phyloP scores from a whole-genome alignment of 1,140 invertebrate species.

The Drosophila fuyamai region DNA sequence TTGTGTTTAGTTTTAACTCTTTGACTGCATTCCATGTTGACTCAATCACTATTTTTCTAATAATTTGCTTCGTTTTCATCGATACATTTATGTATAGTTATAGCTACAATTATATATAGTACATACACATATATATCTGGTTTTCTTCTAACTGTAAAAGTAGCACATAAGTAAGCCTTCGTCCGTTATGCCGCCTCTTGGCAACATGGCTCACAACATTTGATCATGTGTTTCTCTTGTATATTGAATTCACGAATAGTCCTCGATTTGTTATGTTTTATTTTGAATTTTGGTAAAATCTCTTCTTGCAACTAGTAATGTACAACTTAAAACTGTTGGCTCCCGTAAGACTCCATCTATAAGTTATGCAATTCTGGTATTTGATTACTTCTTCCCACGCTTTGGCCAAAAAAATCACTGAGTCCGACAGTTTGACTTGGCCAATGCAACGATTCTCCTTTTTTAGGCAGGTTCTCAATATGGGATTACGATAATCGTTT shows the following conservation, averaged over 20 bases:
- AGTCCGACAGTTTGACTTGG: conserved; percentile 1
- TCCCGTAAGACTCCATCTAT: conserved; percentile 23
- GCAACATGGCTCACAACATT: conserved; percentile 49
- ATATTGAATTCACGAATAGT: conserved; percentile 56
- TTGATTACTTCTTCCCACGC: conserved; percentile 5
- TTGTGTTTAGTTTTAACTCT: conserved; percentile 29
- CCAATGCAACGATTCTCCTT: conserved; percentile 22
- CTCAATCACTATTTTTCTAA: conserved; percentile 41
- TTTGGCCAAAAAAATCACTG: conserved; percentile 10
- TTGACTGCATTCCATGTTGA: conserved; percentile 17
- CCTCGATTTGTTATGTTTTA: conserved; percentile 70
- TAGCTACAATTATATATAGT: conserved; percentile 46
- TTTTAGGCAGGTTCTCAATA: not conserved
- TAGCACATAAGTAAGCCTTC: conserved; percentile 42
- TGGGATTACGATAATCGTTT: conserved; percentile 45
- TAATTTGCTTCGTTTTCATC: conserved; percentile 12
- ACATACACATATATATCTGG: conserved; percentile 43
- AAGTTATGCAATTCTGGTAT: conserved; percentile 24
- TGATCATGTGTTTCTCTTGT: conserved; percentile 30
- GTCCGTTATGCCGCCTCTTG: conserved; percentile 10
- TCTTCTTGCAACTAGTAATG: conserved; percentile 55
- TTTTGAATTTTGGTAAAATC: conserved; percentile 71
- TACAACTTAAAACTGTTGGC: conserved; percentile 68
- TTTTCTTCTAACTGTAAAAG: conserved; percentile 54
- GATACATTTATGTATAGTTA: conserved; percentile 42